Base-by-base conservation (phyloP, 2,888 invertebrate genomes). In the Nomada ferruginata region DNA sequence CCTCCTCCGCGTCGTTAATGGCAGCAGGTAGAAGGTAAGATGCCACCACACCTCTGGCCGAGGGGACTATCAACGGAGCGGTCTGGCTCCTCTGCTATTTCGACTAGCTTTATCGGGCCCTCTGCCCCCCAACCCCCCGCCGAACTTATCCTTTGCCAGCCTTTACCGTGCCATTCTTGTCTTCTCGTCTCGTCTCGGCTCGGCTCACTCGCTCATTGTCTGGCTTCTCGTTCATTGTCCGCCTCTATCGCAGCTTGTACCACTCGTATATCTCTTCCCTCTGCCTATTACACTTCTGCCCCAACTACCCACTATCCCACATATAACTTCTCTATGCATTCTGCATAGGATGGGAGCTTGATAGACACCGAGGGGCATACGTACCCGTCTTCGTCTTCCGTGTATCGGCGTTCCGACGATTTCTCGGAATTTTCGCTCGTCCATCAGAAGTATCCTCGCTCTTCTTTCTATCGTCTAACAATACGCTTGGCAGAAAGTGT, bases 1-100 rank as follows among this genome's bases (percentile, higher is more conserved):
- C 83, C 89, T 87, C 82, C 47, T 47, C 15, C 83, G 87, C 79
- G 79, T 83, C 84, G 85, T 88, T 87, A 88, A 87, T 82, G 71
- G 61, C 65, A 66, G 63, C 57, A 80, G 81, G 69, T 72, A 76
- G 76, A 76, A 69, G 74, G 76, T 81, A 76, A 78, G 89, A 78
- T 73, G 76, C 75, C 77, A 85, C 47, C 47, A 10, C 15, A 47
- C 65, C 74, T 66, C 47, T 26, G 74, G 42, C 71, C 79, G 66
- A 66, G 20, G 23, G 69, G 63, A 29, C 44, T 23, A 10, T 20
- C 52, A 23, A 59, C 13, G 20, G 5, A n/a, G 9, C 13, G 36
- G 18, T 13, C 42, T 15, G 11, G 44, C 23, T 52, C 50, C 61
- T 57, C 13, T 59, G 11, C 26, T 70, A 79, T 70, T 79, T 74